A percentile compares a stretch with the other conserved stretches of the same genome.
phyloP scores from a whole-genome alignment of 2,797 vertebrate genomes.

The Picus viridis region DNA sequence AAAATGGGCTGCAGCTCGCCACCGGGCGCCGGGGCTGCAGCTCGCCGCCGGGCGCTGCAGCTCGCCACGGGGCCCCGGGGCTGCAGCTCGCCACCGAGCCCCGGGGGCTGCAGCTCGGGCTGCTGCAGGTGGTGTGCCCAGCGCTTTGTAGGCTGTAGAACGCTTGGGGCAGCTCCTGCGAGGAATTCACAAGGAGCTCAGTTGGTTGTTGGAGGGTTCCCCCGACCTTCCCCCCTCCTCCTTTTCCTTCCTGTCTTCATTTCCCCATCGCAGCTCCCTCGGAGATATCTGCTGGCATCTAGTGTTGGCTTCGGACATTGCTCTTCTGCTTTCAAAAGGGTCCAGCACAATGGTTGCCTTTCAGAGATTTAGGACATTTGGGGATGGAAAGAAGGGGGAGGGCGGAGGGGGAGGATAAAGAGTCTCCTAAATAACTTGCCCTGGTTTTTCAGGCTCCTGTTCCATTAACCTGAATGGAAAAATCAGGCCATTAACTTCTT shows the following conservation, averaged over 20 bases:
- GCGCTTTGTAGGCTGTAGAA: rapidly evolving
- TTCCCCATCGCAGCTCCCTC: rapidly evolving
- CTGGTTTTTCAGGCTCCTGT: conserved; percentile 39
- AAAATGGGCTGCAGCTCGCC: neutral
- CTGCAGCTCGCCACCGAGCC: no score
- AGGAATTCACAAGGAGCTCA: neutral
- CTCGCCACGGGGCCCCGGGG: no score
- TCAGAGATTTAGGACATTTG: conserved; percentile 34
- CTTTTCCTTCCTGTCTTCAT: neutral
- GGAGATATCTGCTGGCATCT: conserved; percentile 44
- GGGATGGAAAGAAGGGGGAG: no score
- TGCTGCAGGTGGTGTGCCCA: no score
- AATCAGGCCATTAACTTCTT: conserved; percentile 33
- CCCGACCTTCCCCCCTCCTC: no score
- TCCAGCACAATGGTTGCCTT: neutral
- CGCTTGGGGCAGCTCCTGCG: rapidly evolving
- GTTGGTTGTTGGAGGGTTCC: no score
- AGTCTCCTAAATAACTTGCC: conserved; percentile 44
- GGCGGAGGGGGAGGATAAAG: neutral
- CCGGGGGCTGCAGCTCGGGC: no score
- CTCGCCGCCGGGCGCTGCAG: no score
- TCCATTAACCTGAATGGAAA: conserved; percentile 62
- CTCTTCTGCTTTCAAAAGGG: neutral
- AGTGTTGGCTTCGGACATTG: neutral
- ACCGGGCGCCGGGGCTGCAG: rapidly evolving